phyloP scores from a whole-genome alignment of 2,797 vertebrate genomes.

The Epinephelus malabaricus region DNA sequence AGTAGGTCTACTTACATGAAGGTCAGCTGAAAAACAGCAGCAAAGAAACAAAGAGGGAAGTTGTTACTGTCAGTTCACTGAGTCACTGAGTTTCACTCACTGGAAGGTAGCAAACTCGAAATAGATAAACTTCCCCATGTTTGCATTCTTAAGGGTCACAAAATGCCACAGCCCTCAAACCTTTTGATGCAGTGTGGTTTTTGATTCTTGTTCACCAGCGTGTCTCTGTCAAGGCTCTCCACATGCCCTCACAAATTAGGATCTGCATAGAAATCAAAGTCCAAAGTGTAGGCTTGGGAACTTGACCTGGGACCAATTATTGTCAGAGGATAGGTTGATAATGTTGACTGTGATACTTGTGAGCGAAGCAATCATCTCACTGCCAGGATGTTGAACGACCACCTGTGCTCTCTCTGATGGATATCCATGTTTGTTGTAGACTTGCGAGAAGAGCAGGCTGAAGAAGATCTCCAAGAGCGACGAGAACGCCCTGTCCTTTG shows the following conservation, averaged over 20 bases:
- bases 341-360: background rate
- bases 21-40: background rate
- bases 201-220: background rate
- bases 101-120: background rate
- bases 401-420: background rate
- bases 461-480: conserved; percentile 74
- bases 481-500: conserved; percentile 65
- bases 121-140: background rate
- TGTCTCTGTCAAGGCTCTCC: background rate
- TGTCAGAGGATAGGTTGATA: background rate
- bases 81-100: background rate
- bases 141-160: background rate
- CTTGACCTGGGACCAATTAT: no score
- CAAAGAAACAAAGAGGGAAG: background rate
- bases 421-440: conserved; percentile 58
- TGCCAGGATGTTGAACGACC: background rate
- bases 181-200: background rate
- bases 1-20: background rate
- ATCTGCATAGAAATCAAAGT: no score
- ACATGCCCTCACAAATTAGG: background rate
- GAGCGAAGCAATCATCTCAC: background rate
- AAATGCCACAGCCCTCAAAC: background rate
- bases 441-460: conserved; percentile 69
- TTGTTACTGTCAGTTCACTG: background rate
- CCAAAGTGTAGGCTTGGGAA: no score